These are phyloP conservation scores for Chanos chanos DNA, from an alignment of 2,797 vertebrate species.

Conservation along the genomic window DNA sequence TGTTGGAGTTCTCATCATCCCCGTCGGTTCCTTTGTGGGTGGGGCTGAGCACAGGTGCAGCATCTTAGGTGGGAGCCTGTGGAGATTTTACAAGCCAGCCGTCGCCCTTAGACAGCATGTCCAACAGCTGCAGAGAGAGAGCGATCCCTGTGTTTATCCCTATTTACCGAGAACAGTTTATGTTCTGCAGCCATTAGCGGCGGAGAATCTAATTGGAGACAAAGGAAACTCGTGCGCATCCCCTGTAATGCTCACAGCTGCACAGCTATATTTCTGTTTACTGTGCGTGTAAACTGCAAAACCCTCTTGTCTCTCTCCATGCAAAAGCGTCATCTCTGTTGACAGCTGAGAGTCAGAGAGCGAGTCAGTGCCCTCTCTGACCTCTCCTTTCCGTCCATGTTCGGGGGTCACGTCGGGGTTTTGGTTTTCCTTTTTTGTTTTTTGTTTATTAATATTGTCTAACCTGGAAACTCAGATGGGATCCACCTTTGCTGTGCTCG, in stretches of 20 bases:
- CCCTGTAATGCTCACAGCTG: slow-evolving; percentile 53
- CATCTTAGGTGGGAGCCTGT: slow-evolving; percentile 60
- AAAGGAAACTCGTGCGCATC: slow-evolving; percentile 12
- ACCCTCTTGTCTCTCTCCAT: too few species aligned
- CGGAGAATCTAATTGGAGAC: slow-evolving; percentile 36
- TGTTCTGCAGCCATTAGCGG: slow-evolving; percentile 58
- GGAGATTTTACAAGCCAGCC: slow-evolving; percentile 68
- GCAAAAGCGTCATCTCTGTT: too few species aligned
- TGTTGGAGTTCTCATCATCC: slow-evolving; percentile 3
- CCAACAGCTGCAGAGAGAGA: slow-evolving; percentile 68
- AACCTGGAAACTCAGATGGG: neutral
- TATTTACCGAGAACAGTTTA: slow-evolving; percentile 71
- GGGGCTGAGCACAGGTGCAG: slow-evolving; percentile 61
- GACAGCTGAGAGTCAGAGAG: too few species aligned
- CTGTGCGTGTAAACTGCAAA: slow-evolving; percentile 19
- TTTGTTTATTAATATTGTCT: neutral
- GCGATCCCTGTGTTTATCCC: slow-evolving; percentile 65
- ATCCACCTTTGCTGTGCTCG: neutral
- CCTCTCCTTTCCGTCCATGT: neutral
- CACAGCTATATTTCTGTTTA: slow-evolving; percentile 27
- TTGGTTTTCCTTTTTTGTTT: neutral
- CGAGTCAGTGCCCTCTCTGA: neutral
- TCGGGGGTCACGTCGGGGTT: neutral
- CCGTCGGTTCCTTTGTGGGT: neutral
- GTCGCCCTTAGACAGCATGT: slow-evolving; percentile 60